A percentile compares a stretch with the other conserved stretches of the same genome.
phyloP scores from a whole-genome alignment of 2,888 invertebrate genomes.

The Papilio elwesi region DNA sequence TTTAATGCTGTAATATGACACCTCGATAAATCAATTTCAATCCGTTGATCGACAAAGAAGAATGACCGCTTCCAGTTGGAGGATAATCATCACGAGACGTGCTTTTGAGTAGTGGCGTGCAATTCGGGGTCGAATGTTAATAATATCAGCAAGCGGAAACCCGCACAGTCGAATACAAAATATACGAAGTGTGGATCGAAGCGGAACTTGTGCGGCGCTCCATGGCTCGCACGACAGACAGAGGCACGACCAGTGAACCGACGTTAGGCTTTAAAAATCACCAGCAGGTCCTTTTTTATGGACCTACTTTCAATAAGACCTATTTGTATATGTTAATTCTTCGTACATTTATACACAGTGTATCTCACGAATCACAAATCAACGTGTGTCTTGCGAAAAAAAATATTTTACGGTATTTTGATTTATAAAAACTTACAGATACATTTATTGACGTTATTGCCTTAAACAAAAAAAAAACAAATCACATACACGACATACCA shows the following conservation, averaged over 20 bases:
- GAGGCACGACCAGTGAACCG: conserved; percentile 45
- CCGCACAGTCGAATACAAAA: conserved; percentile 77
- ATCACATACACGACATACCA: not conserved
- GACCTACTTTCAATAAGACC: too few species aligned
- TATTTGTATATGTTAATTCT: too few species aligned
- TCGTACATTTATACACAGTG: too few species aligned
- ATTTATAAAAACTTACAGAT: not conserved
- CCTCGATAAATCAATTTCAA: conserved; percentile 36
- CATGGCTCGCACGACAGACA: conserved; percentile 51
- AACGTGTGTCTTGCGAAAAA: too few species aligned
- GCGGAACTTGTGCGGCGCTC: conserved; percentile 61
- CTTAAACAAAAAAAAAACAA: not conserved
- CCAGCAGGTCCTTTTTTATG: not conserved
- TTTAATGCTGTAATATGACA: conserved; percentile 29
- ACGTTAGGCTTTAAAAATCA: not conserved
- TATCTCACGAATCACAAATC: too few species aligned
- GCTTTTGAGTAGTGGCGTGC: conserved; percentile 47
- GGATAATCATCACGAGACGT: conserved; percentile 48
- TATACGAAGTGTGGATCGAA: conserved; percentile 58
- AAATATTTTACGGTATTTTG: too few species aligned
- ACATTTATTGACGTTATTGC: not conserved
- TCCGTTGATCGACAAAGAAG: conserved; percentile 33
- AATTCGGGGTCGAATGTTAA: conserved; percentile 79
- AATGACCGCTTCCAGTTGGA: conserved; percentile 40
- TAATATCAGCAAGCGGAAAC: conserved; percentile 81